Percentiles rank a stretch among this genome's conserved stretches.
These are phyloP conservation scores for Propsilocerus akamusi DNA, from an alignment of 1,140 invertebrate species.

Conservation along the genomic window DNA sequence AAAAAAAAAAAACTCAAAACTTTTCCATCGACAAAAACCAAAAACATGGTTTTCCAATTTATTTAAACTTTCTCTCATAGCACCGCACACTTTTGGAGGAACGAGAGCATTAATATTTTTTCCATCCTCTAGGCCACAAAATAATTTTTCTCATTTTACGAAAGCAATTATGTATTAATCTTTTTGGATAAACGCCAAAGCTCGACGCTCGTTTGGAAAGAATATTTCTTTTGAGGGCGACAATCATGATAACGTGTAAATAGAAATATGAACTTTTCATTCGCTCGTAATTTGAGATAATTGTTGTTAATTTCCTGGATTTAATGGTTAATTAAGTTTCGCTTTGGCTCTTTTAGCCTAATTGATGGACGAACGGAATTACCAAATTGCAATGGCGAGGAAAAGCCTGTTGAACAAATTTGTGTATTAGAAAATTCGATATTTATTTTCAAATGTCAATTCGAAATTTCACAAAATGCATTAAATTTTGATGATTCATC, in stretches of 20 bases:
- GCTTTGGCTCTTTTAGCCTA: no score
- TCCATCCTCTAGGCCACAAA: neutral
- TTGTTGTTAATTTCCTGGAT: slow-evolving; percentile 3
- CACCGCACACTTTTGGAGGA: neutral
- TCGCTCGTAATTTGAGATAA: neutral
- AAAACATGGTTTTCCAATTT: slow-evolving; percentile 3
- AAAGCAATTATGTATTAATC: slow-evolving; percentile 4
- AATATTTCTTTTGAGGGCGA: no score
- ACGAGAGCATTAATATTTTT: neutral
- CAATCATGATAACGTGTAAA: neutral
- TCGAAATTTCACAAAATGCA: no score
- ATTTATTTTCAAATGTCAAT: no score
- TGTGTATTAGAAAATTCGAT: no score
- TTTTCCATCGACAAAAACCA: no score
- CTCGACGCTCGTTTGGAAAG: no score
- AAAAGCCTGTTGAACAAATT: no score
- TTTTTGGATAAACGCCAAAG: slow-evolving; percentile 2
- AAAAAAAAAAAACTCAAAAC: no score
- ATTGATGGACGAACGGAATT: no score
- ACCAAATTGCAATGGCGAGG: no score
- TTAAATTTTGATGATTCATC: no score
- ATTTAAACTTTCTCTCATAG: neutral
- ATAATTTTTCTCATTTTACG: neutral
- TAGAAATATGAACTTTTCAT: neutral
- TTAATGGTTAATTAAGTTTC: slow-evolving; percentile 3